A percentile compares a stretch with the other conserved stretches of the same genome.
Evolutionary conservation across 2,888 invertebrate species (phyloP).

Genomic region (Onthophagus sagittarius): DNA sequence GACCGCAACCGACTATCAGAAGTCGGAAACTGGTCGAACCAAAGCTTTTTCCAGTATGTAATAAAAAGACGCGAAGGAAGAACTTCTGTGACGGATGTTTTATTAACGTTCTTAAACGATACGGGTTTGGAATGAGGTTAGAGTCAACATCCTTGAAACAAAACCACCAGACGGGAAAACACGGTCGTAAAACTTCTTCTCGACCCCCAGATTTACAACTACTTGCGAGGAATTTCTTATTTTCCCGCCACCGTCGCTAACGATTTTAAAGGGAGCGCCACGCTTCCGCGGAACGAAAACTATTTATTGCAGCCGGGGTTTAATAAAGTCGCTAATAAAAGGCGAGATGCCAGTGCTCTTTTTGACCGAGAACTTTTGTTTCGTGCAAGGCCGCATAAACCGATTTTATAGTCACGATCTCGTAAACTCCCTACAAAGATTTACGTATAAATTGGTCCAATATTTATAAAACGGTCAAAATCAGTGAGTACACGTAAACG

Average conservation of each 20-base stretch:
- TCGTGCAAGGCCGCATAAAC: background rate
- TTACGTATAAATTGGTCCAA: background rate
- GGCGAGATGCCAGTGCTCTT: background rate
- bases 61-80: background rate
- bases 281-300: conserved; percentile 5
- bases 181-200: conserved; percentile 13
- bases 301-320: conserved; percentile 14
- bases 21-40: background rate
- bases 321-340: conserved; percentile 3
- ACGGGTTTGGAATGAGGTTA: conserved; percentile 13
- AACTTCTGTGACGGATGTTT: conserved; percentile 5
- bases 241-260: conserved; percentile 2
- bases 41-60: background rate
- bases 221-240: conserved; percentile 12
- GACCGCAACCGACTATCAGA: background rate
- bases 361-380: background rate
- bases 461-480: background rate
- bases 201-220: conserved; percentile 11
- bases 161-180: conserved; percentile 13
- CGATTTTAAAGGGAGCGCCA: conserved; percentile 12
- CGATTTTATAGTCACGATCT: background rate
- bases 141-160: conserved; percentile 16
- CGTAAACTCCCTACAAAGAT: background rate
- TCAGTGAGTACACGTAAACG: background rate
- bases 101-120: conserved; percentile 13